A percentile compares a stretch with the other conserved stretches of the same genome.
These are phyloP conservation scores for Dendronephthya gigantea DNA, from an alignment of 64 coral and sea anemone genomes.

Conservation along the genomic window DNA sequence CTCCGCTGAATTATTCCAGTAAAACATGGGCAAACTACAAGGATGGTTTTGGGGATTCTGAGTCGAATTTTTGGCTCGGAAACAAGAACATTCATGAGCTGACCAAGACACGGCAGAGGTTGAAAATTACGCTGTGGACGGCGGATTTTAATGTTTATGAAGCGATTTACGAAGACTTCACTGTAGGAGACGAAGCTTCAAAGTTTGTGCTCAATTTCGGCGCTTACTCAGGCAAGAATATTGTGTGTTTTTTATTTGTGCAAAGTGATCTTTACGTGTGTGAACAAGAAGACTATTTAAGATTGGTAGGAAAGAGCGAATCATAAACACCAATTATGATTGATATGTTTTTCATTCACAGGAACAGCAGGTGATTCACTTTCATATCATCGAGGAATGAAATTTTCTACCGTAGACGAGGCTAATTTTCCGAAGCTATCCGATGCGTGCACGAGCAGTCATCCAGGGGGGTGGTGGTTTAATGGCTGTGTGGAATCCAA, in stretches of 20 bases:
- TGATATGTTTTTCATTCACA: background rate
- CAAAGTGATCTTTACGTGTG: too few relatives aligned
- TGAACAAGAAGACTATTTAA: too few relatives aligned
- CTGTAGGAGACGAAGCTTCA: background rate
- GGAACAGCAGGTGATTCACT: background rate
- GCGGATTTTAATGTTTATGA: background rate
- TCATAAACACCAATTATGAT: too few relatives aligned
- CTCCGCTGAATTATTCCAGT: background rate
- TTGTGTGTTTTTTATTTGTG: too few relatives aligned
- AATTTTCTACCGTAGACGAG: background rate
- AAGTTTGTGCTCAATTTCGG: background rate
- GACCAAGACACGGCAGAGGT: background rate
- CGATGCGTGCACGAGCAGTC: background rate
- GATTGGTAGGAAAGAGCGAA: too few relatives aligned
- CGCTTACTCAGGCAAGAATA: background rate
- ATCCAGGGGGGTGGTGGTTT: slow-evolving; percentile 1
- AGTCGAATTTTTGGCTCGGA: background rate
- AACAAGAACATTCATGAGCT: background rate
- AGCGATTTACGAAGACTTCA: background rate
- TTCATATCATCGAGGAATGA: background rate
- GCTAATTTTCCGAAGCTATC: background rate
- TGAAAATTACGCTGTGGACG: background rate
- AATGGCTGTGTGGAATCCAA: background rate
- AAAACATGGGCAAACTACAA: background rate
- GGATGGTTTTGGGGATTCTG: background rate